phyloP scores from a whole-genome alignment of 2,113 vertebrate species.

The Sinocyclocheilus anshuiensis region DNA sequence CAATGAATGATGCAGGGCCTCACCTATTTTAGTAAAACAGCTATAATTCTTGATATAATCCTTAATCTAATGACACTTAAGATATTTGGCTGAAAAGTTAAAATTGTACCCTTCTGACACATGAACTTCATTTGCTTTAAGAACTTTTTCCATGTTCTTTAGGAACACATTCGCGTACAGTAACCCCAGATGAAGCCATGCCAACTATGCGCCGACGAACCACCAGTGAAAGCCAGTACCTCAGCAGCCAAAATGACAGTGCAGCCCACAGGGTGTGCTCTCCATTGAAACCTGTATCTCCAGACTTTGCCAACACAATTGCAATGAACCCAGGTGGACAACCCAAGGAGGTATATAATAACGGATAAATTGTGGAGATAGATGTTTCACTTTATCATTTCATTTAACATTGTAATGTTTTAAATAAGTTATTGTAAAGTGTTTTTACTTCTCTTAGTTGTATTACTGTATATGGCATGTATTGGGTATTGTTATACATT shows the following conservation, averaged over 20 bases:
- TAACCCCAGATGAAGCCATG: conserved; percentile 77
- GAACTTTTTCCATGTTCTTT: conserved; percentile 3
- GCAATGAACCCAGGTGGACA: conserved; percentile 88
- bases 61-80: no score
- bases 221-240: conserved; percentile 91
- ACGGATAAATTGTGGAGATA: neutral
- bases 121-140: neutral
- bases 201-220: conserved; percentile 76
- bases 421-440: neutral
- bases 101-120: neutral
- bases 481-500: neutral
- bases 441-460: neutral
- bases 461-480: no score
- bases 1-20: neutral
- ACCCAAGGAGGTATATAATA: conserved; percentile 83
- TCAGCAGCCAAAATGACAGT: conserved; percentile 74
- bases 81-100: neutral
- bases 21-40: neutral
- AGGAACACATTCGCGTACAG: conserved; percentile 86
- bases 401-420: neutral
- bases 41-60: neutral
- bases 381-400: neutral
- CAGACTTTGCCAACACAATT: conserved; percentile 85
- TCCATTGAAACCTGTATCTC: conserved; percentile 77
- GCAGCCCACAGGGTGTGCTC: conserved; percentile 70